Evolutionary conservation across 2,113 vertebrate genomes (phyloP).

Genomic region (Burhinus oedicnemus): DNA sequence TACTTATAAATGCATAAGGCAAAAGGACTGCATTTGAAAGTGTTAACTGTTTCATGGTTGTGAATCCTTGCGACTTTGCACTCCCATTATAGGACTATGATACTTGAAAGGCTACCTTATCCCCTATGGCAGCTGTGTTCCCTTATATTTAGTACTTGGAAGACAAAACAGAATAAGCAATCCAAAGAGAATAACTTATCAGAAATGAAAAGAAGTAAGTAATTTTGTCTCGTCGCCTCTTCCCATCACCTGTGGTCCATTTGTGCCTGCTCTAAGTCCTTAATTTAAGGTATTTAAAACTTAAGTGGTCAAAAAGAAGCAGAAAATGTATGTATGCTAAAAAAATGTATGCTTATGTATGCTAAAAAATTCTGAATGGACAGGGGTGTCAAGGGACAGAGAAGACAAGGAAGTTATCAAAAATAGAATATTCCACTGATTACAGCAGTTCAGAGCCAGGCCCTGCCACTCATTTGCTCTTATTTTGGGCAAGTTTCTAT

Average conservation of each 20-base stretch:
- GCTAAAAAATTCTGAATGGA: constrained; percentile 63
- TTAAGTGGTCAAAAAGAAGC: background rate
- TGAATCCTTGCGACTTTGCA: background rate
- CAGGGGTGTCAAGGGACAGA: background rate
- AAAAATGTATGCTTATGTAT: constrained; percentile 60
- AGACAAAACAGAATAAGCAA: constrained; percentile 6
- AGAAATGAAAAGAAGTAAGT: background rate
- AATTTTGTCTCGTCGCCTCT: background rate
- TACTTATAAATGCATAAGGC: background rate
- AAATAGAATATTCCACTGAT: constrained; percentile 63
- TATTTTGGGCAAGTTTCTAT: constrained; percentile 18
- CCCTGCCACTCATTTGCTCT: constrained; percentile 52
- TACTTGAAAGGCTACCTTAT: background rate
- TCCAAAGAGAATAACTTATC: background rate
- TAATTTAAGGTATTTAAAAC: constrained; percentile 6
- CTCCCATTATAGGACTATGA: background rate
- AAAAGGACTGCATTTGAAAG: background rate
- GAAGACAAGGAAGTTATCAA: constrained; percentile 60
- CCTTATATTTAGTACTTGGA: background rate
- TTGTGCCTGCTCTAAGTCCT: background rate
- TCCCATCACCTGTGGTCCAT: background rate
- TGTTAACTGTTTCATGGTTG: background rate
- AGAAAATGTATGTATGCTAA: background rate
- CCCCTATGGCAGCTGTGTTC: background rate
- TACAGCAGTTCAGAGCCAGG: constrained; percentile 43